Conservation (phyloP, 2,888 invertebrate genomes). For the Andrena praecox region DNA sequence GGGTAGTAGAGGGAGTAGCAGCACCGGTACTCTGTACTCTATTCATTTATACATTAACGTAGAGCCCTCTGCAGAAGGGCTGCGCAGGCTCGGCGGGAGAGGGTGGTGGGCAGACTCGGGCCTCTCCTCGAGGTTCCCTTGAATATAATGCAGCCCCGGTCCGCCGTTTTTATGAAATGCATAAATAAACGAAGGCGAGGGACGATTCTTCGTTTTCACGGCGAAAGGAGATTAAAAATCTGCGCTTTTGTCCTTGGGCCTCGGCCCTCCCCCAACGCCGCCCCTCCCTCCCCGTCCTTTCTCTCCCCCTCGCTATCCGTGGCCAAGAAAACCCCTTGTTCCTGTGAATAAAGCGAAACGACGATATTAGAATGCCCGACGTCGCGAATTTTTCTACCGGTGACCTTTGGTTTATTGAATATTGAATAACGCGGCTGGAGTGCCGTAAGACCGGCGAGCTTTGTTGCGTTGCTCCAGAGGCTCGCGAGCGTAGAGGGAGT, state of each 20-base stretch:
- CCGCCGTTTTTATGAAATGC: slow-evolving; percentile 67
- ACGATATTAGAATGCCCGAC: slow-evolving; percentile 12
- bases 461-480: no score
- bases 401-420: not conserved
- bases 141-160: slow-evolving; percentile 62
- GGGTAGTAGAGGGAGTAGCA: slow-evolving; percentile 52
- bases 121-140: slow-evolving; percentile 22
- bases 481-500: no score
- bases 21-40: slow-evolving; percentile 61
- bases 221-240: slow-evolving; percentile 58
- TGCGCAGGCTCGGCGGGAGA: slow-evolving; percentile 56
- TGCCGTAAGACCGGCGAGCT: no score
- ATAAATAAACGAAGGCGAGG: slow-evolving; percentile 66
- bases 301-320: not conserved
- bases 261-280: not conserved
- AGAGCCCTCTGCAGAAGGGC: slow-evolving; percentile 44
- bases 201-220: slow-evolving; percentile 56
- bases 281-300: not conserved
- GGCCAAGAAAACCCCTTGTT: slow-evolving; percentile 29
- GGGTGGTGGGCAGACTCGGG: slow-evolving; percentile 37
- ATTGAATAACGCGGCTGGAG: not conserved
- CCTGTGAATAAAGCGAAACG: slow-evolving; percentile 2
- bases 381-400: not conserved
- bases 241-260: slow-evolving; percentile 41
- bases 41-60: slow-evolving; percentile 66